Conservation (phyloP, 1,140 invertebrate species). For the Hestina assimilis region DNA sequence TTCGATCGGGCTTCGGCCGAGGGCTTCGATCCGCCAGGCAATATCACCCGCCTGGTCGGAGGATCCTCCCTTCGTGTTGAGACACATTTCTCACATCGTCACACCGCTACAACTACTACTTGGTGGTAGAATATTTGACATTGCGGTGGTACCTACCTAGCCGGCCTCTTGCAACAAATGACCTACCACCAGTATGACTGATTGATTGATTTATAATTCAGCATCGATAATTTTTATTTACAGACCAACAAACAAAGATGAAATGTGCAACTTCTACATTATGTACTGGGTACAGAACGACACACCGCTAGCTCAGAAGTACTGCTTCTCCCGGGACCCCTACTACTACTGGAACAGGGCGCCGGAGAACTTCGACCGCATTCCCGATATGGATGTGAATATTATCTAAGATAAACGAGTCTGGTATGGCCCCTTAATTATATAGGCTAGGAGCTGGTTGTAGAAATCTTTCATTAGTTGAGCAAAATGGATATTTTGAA, state of each 20-base stretch:
- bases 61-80: no score
- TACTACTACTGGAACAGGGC: conserved; percentile 86
- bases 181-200: no score
- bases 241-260: conserved; percentile 93
- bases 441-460: not conserved
- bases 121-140: no score
- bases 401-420: conserved; percentile 53
- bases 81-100: no score
- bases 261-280: conserved; percentile 99
- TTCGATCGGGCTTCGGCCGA: no score
- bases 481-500: not conserved
- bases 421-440: not conserved
- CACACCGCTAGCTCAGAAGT: conserved; percentile 88
- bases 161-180: no score
- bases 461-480: not conserved
- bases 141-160: no score
- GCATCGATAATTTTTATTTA: conserved; percentile 1
- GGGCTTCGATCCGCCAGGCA: no score
- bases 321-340: conserved; percentile 93
- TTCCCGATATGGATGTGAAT: conserved; percentile 87
- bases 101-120: no score
- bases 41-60: no score
- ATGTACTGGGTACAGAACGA: conserved; percentile 97
- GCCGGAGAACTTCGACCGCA: conserved; percentile 84
- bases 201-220: no score